Evolutionary conservation across 2,113 vertebrate genomes (phyloP).

Genomic region (Gila orcuttii): DNA sequence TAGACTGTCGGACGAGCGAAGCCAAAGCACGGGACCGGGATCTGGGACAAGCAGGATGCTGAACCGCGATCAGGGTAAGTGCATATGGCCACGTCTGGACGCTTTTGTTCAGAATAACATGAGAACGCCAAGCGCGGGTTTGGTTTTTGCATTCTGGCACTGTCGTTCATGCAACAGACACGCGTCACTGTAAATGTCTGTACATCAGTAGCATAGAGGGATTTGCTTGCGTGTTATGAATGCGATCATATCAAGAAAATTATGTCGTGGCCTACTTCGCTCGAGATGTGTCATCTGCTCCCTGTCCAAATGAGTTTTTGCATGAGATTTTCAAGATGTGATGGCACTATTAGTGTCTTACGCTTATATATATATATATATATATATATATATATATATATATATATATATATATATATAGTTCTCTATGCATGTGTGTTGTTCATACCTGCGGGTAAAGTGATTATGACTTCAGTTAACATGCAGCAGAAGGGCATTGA

Average conservation of each 20-base stretch:
- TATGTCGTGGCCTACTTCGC: constrained; percentile 41
- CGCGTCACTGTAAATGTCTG: background rate
- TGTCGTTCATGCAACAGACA: background rate
- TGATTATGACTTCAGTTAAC: constrained; percentile 17
- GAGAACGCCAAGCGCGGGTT: background rate
- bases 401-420: no score
- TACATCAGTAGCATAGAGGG: background rate
- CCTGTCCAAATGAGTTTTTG: background rate
- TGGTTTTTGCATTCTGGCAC: background rate
- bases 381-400: no score
- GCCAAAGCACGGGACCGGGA: constrained; percentile 35
- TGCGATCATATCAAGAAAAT: background rate
- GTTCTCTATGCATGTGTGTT: background rate
- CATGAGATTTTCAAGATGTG: background rate
- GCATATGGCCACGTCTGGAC: background rate
- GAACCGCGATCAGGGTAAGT: constrained; percentile 37
- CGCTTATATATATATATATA: no score
- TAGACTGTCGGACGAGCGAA: constrained; percentile 23
- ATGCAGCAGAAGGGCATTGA: background rate
- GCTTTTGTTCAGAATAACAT: background rate
- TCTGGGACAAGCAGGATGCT: constrained; percentile 42
- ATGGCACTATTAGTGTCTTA: background rate
- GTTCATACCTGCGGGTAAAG: background rate
- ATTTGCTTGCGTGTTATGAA: constrained; percentile 5
- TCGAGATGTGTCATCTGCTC: background rate